Percentiles rank a stretch among this genome's conserved stretches.
phyloP scores from a whole-genome alignment of 30 jellyfish, hydroid and myxozoan genomes.

The Haliclystus octoradiatus region DNA sequence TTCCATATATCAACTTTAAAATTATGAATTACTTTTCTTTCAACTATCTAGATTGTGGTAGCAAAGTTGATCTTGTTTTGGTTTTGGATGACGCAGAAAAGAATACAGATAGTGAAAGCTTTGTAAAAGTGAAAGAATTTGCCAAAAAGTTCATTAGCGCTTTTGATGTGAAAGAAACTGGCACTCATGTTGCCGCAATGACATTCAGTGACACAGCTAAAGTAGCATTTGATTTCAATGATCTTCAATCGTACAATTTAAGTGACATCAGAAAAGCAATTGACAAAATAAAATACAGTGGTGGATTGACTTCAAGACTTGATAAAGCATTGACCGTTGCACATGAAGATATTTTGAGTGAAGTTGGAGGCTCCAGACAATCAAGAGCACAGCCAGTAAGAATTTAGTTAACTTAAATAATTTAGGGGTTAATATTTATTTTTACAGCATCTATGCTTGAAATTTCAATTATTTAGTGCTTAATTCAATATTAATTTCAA shows the following conservation, averaged over 20 bases:
- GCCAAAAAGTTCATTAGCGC: slow-evolving; percentile 44
- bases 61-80: slow-evolving; percentile 55
- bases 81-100: slow-evolving; percentile 66
- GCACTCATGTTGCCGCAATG: slow-evolving; percentile 79
- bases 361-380: slow-evolving; percentile 29
- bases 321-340: slow-evolving; percentile 77
- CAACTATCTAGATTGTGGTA: no score
- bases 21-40: no score
- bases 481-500: no score
- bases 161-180: slow-evolving; percentile 28
- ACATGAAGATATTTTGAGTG: slow-evolving; percentile 29
- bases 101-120: slow-evolving; percentile 52
- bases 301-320: slow-evolving; percentile 62
- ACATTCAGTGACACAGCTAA: slow-evolving; percentile 75
- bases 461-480: no score
- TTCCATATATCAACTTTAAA: no score
- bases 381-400: neutral
- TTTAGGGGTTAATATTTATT: no score
- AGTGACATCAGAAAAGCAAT: slow-evolving; percentile 30
- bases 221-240: slow-evolving; percentile 42
- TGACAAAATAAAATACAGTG: slow-evolving; percentile 53
- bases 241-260: slow-evolving; percentile 10
- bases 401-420: neutral
- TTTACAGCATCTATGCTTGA: no score
- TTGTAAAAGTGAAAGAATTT: slow-evolving; percentile 50